Base-by-base conservation (phyloP, 2,888 invertebrate genomes). In the Agrochola lychnidis region DNA sequence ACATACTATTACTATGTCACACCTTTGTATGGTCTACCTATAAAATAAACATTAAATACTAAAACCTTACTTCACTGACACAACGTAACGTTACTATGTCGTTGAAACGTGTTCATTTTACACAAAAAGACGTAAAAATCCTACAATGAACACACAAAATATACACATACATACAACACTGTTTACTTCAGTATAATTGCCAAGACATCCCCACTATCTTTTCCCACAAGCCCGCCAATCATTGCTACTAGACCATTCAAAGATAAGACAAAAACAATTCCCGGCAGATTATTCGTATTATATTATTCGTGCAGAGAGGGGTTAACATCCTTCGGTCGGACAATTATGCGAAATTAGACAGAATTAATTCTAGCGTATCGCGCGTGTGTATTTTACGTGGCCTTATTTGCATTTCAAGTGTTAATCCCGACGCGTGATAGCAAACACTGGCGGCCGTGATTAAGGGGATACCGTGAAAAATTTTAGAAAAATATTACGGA, bases 341-440 rank as follows among this genome's bases (percentile, higher is more conserved):
- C 83, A 89, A 88, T 89, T 86, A 90, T 85, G 87, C 83, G 81
- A 89, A 90, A 90, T 89, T 89, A 90, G 87, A 87, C 76, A 70
- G 82, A 85, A 87, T 89, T 87, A 88, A 90, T 88, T 88, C 86
- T 63, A 77, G 80, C 81, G 82, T 89, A 89, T 88, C 84, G 82
- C 87, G 75, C 78, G 84, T 88, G 83, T 87, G 87, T 86, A 84
- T 82, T 81, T 81, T 78, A 82, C 82, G 78, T 86, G 81, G 76
- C 72, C 87, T 78, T 85, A 88, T 91, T 91, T 89, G 89, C 90
- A 91, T 91, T 88, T 87, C 88, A 88, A 91, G 88, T 89, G 88
- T 85, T 85, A 86, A 87, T 86, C 84, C 81, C 82, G 81, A 79
- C 84, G 85, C 78, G 84, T 84, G 86, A 85, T 84, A 84, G 79